phyloP scores from a whole-genome alignment of 2,113 vertebrate genomes.

The Ictidomys tridecemlineatus region DNA sequence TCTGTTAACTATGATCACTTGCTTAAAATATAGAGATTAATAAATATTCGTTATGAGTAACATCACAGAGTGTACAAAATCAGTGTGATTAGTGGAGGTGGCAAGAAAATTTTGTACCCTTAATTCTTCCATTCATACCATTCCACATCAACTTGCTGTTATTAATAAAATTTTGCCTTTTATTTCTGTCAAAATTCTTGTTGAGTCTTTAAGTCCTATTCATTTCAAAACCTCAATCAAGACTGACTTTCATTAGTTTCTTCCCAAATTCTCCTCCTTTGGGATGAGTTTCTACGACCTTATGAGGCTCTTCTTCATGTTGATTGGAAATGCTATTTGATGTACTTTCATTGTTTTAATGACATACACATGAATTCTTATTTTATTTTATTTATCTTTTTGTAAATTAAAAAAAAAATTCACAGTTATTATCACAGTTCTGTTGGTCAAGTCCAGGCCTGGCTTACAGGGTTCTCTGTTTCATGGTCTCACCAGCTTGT shows the following conservation, averaged over 20 bases:
- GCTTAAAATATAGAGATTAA: background rate
- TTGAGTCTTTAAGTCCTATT: background rate
- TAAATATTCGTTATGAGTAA: background rate
- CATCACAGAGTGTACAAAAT: background rate
- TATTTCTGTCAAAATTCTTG: background rate
- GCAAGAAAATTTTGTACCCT: background rate
- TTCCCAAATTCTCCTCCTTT: conserved; percentile 3
- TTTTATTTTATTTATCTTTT: background rate
- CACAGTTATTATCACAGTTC: background rate
- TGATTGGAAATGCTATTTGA: background rate
- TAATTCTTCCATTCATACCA: background rate
- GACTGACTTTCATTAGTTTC: background rate
- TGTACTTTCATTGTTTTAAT: background rate
- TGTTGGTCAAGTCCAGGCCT: background rate
- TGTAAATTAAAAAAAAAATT: background rate
- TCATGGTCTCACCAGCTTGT: background rate
- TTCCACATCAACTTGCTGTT: background rate
- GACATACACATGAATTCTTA: background rate
- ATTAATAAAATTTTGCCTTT: background rate
- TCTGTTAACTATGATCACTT: background rate
- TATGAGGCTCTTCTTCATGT: background rate
- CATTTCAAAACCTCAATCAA: background rate
- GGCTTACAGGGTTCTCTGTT: background rate
- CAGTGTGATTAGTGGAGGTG: background rate
- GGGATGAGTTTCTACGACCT: background rate